Base-by-base conservation (phyloP, 2,888 invertebrate species). In the Eulithis prunata region DNA sequence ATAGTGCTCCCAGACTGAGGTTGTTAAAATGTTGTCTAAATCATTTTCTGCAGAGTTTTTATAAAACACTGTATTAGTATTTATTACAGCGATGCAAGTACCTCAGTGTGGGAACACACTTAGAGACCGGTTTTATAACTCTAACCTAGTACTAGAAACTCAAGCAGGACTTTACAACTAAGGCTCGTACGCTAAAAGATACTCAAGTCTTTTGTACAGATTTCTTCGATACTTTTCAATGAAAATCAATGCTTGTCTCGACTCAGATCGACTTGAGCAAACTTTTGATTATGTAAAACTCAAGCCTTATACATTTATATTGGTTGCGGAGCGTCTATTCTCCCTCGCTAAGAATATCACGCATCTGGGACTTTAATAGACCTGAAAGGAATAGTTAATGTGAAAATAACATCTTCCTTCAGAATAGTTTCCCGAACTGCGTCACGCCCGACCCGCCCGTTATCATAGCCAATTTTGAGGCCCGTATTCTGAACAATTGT, bases 311-410 rank as follows among this genome's bases (percentile, higher is more conserved):
- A 41, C 10, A 45, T n/a, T 45, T 45, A n/a, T 45, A 45, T 45
- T 45, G n/a, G n/a, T 6, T 45, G 45, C n/a, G n/a, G n/a, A 45
- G n/a, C n/a, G 45, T 14, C 47, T 13, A 46, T 47, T n/a, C 21
- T 4, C n/a, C 45, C 45, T 46, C 12, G 45, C n/a, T 4, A 13
- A 46, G 45, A n/a, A 46, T 45, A 45, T 14, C 14, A 13, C 14
- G 47, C 21, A 49, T 49, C 49, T 49, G 49, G 11, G 49, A 21
- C 14, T 49, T 21, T 45, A 45, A 45, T 45, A 45, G 12, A 45
- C 45, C 12, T 45, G 10, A 11, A 49, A 49, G 21, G 4, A 21
- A 21, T 21, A 14, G 14, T 14, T 14, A 13, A 13, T 47, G 8
- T 14, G 41, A 41, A 41, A 41, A 41, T 41, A 41, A 41, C 41